Percentiles rank a stretch among this genome's conserved stretches.
Conservation (phyloP, 2,888 invertebrate genomes). For the Caprella mutica region DNA sequence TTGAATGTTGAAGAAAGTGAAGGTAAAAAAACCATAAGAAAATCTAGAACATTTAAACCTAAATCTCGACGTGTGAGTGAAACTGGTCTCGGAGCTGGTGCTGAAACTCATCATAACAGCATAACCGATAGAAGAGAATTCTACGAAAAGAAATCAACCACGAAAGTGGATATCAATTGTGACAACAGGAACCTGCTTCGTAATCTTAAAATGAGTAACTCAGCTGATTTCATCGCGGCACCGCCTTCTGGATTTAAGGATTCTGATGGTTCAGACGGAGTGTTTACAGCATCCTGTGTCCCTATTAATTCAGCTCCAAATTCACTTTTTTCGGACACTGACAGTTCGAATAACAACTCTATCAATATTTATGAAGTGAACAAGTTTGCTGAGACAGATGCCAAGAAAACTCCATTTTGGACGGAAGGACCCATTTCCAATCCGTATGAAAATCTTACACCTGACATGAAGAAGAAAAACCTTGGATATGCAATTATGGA, state of each 20-base stretch:
- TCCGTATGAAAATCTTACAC: background rate
- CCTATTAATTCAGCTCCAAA: conserved; percentile 20
- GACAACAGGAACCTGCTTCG: background rate
- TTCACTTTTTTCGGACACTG: conserved; percentile 21
- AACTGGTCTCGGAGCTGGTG: background rate
- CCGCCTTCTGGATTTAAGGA: conserved; percentile 17
- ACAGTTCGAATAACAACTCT: conserved; percentile 2
- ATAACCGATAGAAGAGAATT: background rate
- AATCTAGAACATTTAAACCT: background rate
- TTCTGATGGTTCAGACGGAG: conserved; percentile 18
- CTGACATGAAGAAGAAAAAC: conserved; percentile 1
- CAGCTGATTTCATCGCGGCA: conserved; percentile 14
- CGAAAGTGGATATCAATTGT: background rate
- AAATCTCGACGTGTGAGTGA: conserved; percentile 9
- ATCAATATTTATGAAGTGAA: background rate
- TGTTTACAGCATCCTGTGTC: conserved; percentile 17
- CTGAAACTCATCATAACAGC: background rate
- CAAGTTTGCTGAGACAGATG: background rate
- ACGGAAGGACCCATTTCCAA: background rate
- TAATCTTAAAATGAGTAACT: conserved; percentile 7
- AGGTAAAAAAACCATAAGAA: background rate
- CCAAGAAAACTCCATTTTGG: background rate
- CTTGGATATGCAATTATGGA: conserved; percentile 30
- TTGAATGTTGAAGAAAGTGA: conserved; percentile 4
- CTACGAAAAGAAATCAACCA: background rate